These are phyloP conservation scores for Lytechinus variegatus DNA, from an alignment of 35 echinoderm and acorn worm genomes.

Conservation along the genomic window DNA sequence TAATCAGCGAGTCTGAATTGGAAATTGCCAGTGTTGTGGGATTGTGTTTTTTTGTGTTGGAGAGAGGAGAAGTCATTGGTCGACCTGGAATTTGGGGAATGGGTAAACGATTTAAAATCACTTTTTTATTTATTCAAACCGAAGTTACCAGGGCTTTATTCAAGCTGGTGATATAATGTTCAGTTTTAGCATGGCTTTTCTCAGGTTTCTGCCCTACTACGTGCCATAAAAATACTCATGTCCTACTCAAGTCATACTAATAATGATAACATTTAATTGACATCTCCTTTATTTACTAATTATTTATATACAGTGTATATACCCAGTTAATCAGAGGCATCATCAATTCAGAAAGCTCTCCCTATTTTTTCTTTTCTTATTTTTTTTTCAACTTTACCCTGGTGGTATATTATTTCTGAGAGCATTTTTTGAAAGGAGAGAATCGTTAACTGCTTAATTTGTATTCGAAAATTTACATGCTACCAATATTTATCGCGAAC, in stretches of 20 bases:
- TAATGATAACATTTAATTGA: neutral
- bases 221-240: neutral
- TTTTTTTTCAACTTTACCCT: neutral
- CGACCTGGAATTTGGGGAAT: neutral
- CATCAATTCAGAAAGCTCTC: neutral
- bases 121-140: neutral
- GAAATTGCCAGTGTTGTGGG: neutral
- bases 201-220: neutral
- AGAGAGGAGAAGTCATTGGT: neutral
- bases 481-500: neutral
- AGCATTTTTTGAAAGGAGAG: neutral
- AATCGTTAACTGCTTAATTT: neutral
- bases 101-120: neutral
- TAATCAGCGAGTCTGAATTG: neutral
- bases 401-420: neutral
- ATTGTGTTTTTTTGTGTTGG: neutral
- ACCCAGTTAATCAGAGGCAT: neutral
- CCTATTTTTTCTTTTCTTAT: neutral
- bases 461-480: neutral
- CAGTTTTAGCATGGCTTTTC: neutral
- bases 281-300: neutral
- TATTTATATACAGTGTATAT: neutral
- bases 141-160: neutral
- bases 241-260: neutral
- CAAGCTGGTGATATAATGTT: neutral